Conservation (phyloP, 2,888 invertebrate genomes). For the Drosophila nr. medialis region DNA sequence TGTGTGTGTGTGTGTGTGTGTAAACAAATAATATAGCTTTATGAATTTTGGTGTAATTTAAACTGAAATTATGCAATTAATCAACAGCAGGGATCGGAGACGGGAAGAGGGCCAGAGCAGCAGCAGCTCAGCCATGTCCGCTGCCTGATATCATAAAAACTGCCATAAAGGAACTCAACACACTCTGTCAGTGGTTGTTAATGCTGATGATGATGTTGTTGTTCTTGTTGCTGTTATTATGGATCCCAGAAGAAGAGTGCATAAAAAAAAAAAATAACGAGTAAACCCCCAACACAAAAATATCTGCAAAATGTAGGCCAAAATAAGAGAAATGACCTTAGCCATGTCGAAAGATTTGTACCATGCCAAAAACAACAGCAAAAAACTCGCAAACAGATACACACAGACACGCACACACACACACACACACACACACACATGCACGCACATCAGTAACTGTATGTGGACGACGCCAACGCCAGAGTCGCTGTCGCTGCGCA, state of each 20-base stretch:
- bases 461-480: constrained; percentile 34
- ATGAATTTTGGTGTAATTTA: constrained; percentile 54
- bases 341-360: constrained; percentile 63
- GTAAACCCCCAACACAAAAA: constrained; percentile 31
- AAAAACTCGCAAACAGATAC: constrained; percentile 18
- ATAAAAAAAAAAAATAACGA: constrained; percentile 22
- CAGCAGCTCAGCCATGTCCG: constrained; percentile 8
- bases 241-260: constrained; percentile 38
- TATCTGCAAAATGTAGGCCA: constrained; percentile 59
- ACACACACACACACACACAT: neutral
- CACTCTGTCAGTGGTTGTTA: constrained; percentile 9
- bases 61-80: constrained; percentile 66
- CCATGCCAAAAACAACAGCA: constrained; percentile 40
- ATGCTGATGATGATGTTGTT: constrained; percentile 8
- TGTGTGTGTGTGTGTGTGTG: constrained; percentile 31
- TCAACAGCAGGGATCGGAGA: constrained; percentile 20
- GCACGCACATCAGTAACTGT: constrained; percentile 2
- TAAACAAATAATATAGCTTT: constrained; percentile 49
- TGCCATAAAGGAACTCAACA: constrained; percentile 43
- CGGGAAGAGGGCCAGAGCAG: constrained; percentile 13
- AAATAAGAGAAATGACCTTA: constrained; percentile 68
- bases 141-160: constrained; percentile 56
- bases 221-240: constrained; percentile 13
- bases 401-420: neutral
- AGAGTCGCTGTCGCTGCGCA: constrained; percentile 36